phyloP scores from a whole-genome alignment of 1,140 invertebrate genomes.

The Drosophila bipectinata region DNA sequence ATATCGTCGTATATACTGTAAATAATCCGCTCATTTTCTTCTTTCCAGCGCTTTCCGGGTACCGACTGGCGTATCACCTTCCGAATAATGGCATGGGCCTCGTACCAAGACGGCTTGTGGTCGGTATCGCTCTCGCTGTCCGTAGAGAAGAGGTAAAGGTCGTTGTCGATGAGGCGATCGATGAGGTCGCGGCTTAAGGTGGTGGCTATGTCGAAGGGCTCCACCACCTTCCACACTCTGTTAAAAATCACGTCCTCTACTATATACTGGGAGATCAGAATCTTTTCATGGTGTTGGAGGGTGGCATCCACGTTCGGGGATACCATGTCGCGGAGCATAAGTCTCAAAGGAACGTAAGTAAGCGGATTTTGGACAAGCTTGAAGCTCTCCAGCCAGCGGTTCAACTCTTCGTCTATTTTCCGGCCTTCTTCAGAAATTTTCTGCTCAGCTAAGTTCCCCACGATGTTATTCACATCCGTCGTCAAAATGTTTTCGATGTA shows the following conservation, averaged over 20 bases:
- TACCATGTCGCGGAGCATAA: conserved; percentile 50
- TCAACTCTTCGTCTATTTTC: conserved; percentile 83
- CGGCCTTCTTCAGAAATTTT: conserved; percentile 86
- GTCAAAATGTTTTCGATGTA: conserved; percentile 88
- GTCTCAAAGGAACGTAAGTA: conserved; percentile 77
- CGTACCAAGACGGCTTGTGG: conserved; percentile 8
- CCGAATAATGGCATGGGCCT: conserved; percentile 58
- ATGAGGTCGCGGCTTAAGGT: conserved; percentile 51
- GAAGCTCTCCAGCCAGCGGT: conserved; percentile 85
- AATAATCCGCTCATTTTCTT: conserved; percentile 54
- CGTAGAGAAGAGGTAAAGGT: conserved; percentile 62
- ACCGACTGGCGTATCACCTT: conserved; percentile 67
- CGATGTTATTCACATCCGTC: conserved; percentile 86
- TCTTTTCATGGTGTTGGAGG: conserved; percentile 37
- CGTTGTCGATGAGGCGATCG: conserved; percentile 74
- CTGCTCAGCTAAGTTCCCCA: conserved; percentile 85
- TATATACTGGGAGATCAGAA: conserved; percentile 53
- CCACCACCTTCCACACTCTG: conserved; percentile 42
- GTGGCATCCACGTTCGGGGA: conserved; percentile 41
- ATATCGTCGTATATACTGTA: conserved; percentile 4
- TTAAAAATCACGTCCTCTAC: conserved; percentile 66
- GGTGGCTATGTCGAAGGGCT: conserved; percentile 55
- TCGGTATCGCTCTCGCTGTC: conserved; percentile 57
- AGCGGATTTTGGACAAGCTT: conserved; percentile 69
- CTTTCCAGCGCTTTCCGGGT: conserved; percentile 71